These are phyloP conservation scores for Ennomos fuscantarius DNA, from an alignment of 2,888 invertebrate genomes.

Conservation along the genomic window DNA sequence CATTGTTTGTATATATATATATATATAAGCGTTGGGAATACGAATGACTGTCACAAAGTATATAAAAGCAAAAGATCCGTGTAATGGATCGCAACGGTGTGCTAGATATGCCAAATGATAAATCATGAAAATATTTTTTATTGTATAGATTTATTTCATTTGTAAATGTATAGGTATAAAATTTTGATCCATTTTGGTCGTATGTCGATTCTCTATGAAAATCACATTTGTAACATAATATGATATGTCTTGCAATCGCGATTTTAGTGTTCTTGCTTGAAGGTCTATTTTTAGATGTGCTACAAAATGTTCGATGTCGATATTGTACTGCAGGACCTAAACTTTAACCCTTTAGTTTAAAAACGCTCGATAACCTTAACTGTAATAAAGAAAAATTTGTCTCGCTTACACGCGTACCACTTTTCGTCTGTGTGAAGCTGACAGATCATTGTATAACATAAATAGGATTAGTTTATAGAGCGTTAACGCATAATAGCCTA, in stretches of 20 bases:
- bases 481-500: no score
- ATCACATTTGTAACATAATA: neutral
- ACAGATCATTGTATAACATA: no score
- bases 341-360: no score
- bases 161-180: slow-evolving; percentile 42
- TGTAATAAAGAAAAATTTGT: no score
- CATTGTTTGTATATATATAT: neutral
- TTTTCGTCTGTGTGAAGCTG: no score
- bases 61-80: slow-evolving; percentile 29
- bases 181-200: slow-evolving; percentile 12
- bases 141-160: slow-evolving; percentile 49
- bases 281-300: neutral
- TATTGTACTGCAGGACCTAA: no score
- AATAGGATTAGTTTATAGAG: no score
- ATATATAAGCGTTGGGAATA: slow-evolving; percentile 5
- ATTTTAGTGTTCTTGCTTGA: slow-evolving; percentile 1
- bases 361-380: no score
- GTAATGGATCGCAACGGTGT: slow-evolving; percentile 55
- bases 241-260: neutral
- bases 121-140: slow-evolving; percentile 44
- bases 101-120: slow-evolving; percentile 74
- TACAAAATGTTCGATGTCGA: neutral
- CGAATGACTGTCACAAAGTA: slow-evolving; percentile 30
- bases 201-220: slow-evolving; percentile 7
- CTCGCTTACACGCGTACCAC: no score